Evolutionary conservation across 2,888 invertebrate species (phyloP).

Genomic region (Amblyteles armatorius): DNA sequence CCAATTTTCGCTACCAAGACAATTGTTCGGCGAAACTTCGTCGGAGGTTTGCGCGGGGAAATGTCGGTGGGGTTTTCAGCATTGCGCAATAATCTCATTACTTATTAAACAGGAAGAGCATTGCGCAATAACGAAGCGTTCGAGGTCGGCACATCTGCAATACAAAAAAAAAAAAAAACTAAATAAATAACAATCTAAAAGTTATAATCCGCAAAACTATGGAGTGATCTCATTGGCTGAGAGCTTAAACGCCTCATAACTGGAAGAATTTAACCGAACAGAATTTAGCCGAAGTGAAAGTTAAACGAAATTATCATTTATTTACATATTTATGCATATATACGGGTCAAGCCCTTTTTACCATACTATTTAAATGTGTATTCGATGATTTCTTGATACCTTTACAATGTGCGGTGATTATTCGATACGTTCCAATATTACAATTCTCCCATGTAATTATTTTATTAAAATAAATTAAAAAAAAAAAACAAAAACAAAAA

Average conservation of each 20-base stretch:
- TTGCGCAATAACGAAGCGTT: conserved; percentile 51
- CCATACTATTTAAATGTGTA: too few species aligned
- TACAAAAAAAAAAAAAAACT: not conserved
- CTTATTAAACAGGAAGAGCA: conserved; percentile 48
- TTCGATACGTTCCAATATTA: too few species aligned
- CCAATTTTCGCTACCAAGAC: not conserved
- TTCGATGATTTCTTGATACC: too few species aligned
- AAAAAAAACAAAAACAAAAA: too few species aligned
- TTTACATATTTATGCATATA: too few species aligned
- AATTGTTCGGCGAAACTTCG: conserved; percentile 20
- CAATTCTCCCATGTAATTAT: too few species aligned
- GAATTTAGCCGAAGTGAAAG: too few species aligned
- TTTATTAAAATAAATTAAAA: not conserved
- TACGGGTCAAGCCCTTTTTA: too few species aligned
- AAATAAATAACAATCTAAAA: not conserved
- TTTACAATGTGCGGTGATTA: too few species aligned
- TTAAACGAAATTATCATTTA: not conserved
- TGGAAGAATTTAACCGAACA: too few species aligned
- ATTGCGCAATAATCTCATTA: conserved; percentile 60
- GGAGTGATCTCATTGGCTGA: too few species aligned
- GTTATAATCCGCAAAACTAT: not conserved
- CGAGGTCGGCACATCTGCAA: conserved; percentile 34
- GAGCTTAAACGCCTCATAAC: too few species aligned
- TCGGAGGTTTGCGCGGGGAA: not conserved
- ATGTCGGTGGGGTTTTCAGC: conserved; percentile 39